Percentiles rank a stretch among this genome's conserved stretches.
phyloP scores from a whole-genome alignment of 1,140 invertebrate genomes.

The Pseudachorutes palmiensis region DNA sequence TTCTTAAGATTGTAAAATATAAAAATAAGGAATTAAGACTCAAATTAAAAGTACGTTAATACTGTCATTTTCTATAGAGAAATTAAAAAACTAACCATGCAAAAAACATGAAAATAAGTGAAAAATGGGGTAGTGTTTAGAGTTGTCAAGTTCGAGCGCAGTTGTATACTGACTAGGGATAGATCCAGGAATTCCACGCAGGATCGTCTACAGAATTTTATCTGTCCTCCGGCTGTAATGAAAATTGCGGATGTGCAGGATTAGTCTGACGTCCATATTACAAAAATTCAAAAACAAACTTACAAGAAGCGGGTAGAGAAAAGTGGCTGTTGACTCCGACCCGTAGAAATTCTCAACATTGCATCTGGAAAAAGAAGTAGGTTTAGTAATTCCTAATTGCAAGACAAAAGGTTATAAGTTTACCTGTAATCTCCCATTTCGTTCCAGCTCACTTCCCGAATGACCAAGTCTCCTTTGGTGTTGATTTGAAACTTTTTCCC shows the following conservation, averaged over 20 bases:
- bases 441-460: slow-evolving; percentile 58
- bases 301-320: slow-evolving; percentile 66
- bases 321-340: slow-evolving; percentile 56
- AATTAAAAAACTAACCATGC: too few relatives aligned
- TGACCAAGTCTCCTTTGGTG: slow-evolving; percentile 62
- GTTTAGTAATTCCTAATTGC: background rate
- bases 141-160: too few relatives aligned
- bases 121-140: too few relatives aligned
- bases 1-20: too few relatives aligned
- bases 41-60: too few relatives aligned
- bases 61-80: too few relatives aligned
- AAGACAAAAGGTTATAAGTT: background rate
- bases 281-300: slow-evolving; percentile 33
- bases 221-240: slow-evolving; percentile 23
- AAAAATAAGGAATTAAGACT: too few relatives aligned
- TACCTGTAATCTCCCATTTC: slow-evolving; percentile 72
- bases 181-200: too few relatives aligned
- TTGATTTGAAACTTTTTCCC: slow-evolving; percentile 50
- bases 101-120: too few relatives aligned
- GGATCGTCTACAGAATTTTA: too few relatives aligned
- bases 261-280: background rate
- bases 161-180: too few relatives aligned
- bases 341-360: slow-evolving; percentile 57
- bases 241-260: background rate
- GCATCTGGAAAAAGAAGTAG: slow-evolving; percentile 23